Conservation (phyloP, 1,140 invertebrate species). For the Lepidotrigona ventralis region DNA sequence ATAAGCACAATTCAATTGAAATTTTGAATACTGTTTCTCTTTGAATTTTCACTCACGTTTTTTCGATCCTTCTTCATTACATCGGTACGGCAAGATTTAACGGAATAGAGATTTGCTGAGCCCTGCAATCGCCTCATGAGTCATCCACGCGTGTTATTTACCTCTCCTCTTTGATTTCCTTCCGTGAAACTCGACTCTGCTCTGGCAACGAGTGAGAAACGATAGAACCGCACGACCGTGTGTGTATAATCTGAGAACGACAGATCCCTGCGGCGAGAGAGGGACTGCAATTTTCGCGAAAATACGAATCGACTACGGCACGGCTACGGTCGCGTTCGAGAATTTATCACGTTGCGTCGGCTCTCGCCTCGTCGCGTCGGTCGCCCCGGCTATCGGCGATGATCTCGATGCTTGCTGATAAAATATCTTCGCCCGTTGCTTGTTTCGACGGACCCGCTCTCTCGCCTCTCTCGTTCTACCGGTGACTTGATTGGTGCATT, state of each 20-base stretch:
- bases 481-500: conserved; percentile 40
- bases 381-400: conserved; percentile 22
- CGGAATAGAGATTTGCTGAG: too few species aligned
- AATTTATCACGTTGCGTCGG: conserved; percentile 35
- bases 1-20: too few species aligned
- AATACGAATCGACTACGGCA: background rate
- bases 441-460: conserved; percentile 19
- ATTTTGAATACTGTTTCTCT: too few species aligned
- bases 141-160: too few species aligned
- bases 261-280: background rate
- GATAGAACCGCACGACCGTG: background rate
- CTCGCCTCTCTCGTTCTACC: conserved; percentile 32
- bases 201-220: background rate
- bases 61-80: too few species aligned
- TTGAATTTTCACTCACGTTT: too few species aligned
- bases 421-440: conserved; percentile 32
- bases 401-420: conserved; percentile 44
- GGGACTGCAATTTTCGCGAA: conserved; percentile 12
- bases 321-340: background rate
- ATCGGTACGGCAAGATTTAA: too few species aligned
- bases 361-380: background rate
- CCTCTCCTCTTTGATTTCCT: background rate
- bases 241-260: background rate
- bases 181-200: rapidly evolving
- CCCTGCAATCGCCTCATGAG: too few species aligned